Conservation (phyloP, 2,113 vertebrate species). For the Phaetusa simplex region DNA sequence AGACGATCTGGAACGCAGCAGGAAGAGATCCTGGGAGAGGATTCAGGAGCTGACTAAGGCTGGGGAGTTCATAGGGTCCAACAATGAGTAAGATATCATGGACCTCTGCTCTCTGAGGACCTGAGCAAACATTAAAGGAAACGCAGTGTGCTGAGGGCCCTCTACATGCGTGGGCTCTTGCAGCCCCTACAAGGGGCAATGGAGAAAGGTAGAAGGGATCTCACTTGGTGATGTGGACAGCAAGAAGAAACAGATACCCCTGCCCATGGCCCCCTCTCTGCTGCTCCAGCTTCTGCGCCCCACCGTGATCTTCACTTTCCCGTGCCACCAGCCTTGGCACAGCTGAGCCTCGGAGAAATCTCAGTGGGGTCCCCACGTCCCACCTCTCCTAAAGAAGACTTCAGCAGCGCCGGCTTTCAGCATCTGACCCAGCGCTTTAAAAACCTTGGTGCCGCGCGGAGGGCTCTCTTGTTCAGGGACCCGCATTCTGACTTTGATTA, state of each 20-base stretch:
- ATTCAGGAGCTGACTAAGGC: neutral
- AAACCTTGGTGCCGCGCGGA: accelerated
- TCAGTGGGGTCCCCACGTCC: neutral
- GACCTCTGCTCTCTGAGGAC: neutral
- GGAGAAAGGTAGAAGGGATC: neutral
- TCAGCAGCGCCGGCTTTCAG: neutral
- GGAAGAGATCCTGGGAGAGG: neutral
- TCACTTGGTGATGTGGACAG: neutral
- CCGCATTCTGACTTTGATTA: slow-evolving; percentile 59
- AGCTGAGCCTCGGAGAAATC: neutral
- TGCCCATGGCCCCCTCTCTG: neutral
- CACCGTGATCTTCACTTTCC: accelerated
- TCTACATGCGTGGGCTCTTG: accelerated
- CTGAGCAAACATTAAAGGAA: neutral
- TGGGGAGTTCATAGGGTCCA: neutral
- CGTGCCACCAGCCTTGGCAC: neutral
- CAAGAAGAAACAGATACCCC: neutral
- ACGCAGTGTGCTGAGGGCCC: neutral
- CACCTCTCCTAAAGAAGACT: slow-evolving; percentile 4
- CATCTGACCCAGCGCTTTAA: slow-evolving; percentile 15
- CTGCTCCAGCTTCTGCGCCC: neutral
- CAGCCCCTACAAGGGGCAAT: neutral
- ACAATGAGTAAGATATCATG: neutral
- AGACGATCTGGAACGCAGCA: neutral
- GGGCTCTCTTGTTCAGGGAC: slow-evolving; percentile 55